Evolutionary conservation across 1,140 invertebrate genomes (phyloP).

Genomic region (Cyclargus thomasi): DNA sequence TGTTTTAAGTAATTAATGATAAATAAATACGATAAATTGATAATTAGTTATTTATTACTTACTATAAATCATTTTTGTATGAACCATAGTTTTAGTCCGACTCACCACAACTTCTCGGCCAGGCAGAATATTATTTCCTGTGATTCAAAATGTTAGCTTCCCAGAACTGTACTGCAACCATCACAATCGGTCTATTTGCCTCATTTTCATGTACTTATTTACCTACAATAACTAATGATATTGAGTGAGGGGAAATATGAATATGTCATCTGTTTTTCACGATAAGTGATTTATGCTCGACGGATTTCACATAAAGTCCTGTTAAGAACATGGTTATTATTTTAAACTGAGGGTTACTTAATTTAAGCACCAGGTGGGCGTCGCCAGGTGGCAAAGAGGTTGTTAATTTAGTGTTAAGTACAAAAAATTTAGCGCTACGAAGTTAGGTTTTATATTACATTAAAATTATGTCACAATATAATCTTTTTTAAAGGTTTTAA

Average conservation of each 20-base stretch:
- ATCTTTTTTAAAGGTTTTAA: not conserved
- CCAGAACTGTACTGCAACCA: not conserved
- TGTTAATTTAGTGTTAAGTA: not conserved
- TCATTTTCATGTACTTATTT: not conserved
- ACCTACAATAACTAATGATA: not conserved
- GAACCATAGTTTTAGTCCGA: not conserved
- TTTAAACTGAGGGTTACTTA: not conserved
- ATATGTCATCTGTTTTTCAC: slow-evolving; percentile 1
- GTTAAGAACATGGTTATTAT: not conserved
- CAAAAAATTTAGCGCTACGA: not conserved
- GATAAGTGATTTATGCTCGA: not conserved
- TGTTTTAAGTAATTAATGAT: not conserved
- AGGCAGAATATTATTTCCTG: not conserved
- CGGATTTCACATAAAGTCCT: not conserved
- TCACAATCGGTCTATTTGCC: not conserved
- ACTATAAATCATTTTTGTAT: no score
- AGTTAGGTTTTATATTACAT: not conserved
- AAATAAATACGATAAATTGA: not conserved
- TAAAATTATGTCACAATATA: not conserved
- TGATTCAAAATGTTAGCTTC: not conserved
- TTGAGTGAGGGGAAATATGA: not conserved
- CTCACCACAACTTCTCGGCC: not conserved
- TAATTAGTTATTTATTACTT: no score
- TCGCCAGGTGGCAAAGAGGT: not conserved
- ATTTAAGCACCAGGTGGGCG: not conserved